phyloP scores from a whole-genome alignment of 2,888 invertebrate species.

The Lacanobia oleracea region DNA sequence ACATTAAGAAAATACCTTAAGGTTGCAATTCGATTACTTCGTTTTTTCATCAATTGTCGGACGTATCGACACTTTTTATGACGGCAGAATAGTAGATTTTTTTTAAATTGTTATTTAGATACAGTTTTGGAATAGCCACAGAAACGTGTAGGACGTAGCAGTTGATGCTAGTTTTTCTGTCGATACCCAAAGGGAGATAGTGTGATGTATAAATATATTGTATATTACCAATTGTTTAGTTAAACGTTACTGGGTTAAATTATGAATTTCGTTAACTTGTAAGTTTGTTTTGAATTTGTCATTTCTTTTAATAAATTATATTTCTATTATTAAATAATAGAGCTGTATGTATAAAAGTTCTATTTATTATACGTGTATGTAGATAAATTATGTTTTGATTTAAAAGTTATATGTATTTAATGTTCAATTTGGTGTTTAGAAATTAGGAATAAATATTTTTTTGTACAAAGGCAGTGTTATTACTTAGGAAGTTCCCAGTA shows the following conservation, averaged over 20 bases:
- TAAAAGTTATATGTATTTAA: conserved; percentile 31
- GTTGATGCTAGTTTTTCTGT: conserved; percentile 41
- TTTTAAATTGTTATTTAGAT: conserved; percentile 21
- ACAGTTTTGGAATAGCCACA: conserved; percentile 5
- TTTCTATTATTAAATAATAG: conserved; percentile 10
- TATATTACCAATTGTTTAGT: conserved; percentile 2
- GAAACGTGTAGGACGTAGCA: conserved; percentile 28
- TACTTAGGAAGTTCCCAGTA: not conserved
- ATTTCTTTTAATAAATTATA: conserved; percentile 15
- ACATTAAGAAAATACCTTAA: too few relatives aligned
- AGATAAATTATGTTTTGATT: conserved; percentile 24
- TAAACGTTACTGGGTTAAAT: conserved; percentile 11
- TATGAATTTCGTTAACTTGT: conserved; percentile 7
- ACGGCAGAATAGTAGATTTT: not conserved
- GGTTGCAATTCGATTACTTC: too few relatives aligned
- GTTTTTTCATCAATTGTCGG: too few relatives aligned
- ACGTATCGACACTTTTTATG: too few relatives aligned
- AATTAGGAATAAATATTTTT: conserved; percentile 64
- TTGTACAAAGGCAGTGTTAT: conserved; percentile 41
- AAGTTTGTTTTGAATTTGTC: conserved; percentile 14
- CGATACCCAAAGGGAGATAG: conserved; percentile 9
- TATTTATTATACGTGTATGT: conserved; percentile 38
- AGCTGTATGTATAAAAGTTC: conserved; percentile 47
- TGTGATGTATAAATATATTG: conserved; percentile 14
- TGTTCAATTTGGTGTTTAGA: conserved; percentile 56